A percentile compares a stretch with the other conserved stretches of the same genome.
phyloP scores from a whole-genome alignment of 2,888 invertebrate species.

The Uloborus plumipes region DNA sequence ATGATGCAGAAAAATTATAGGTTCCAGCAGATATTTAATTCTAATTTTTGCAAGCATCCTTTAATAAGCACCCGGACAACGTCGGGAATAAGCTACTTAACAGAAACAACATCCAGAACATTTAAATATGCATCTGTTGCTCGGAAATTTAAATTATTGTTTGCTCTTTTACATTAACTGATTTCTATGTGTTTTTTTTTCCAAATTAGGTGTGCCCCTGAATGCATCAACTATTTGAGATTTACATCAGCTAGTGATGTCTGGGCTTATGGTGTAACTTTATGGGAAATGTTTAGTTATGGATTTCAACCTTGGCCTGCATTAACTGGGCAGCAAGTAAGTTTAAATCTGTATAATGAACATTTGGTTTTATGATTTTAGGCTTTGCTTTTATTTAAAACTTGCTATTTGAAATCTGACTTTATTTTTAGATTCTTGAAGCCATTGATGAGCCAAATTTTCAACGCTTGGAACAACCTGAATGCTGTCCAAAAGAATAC shows the following conservation, averaged over 20 bases:
- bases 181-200: not conserved
- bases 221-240: constrained; percentile 94
- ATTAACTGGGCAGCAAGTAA: constrained; percentile 85
- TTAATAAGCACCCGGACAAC: too few relatives aligned
- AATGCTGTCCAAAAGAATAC: constrained; percentile 93
- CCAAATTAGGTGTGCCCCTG: constrained; percentile 89
- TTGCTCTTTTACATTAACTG: not conserved
- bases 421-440: constrained; percentile 80
- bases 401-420: not conserved
- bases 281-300: constrained; percentile 99
- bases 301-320: constrained; percentile 99
- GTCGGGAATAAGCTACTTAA: too few relatives aligned
- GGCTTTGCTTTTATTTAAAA: not conserved
- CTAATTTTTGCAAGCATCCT: too few relatives aligned
- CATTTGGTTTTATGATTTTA: not conserved
- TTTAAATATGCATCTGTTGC: not conserved
- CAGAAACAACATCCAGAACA: too few relatives aligned
- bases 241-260: constrained; percentile 98
- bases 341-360: not conserved
- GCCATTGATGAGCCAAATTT: constrained; percentile 94
- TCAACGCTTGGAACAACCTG: constrained; percentile 93
- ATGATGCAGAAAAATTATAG: too few relatives aligned
- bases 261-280: constrained; percentile 97
- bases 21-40: too few relatives aligned
- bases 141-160: not conserved